phyloP scores from a whole-genome alignment of 2,888 invertebrate genomes.

The Megalurothrips usitatus region DNA sequence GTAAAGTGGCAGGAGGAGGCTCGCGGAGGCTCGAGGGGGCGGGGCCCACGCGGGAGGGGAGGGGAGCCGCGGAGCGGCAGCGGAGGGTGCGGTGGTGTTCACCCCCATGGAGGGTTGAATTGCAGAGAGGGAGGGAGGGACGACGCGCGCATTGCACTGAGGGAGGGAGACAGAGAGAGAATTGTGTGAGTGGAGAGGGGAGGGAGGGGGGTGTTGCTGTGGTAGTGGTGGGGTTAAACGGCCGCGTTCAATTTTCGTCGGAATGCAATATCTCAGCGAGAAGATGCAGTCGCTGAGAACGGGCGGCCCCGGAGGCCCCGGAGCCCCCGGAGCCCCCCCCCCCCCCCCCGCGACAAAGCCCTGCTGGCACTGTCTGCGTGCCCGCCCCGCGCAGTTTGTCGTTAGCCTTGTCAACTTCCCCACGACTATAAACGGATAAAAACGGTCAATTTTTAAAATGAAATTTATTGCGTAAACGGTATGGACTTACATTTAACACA shows the following conservation, averaged over 20 bases:
- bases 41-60: not conserved
- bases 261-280: slow-evolving; percentile 4
- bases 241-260: slow-evolving; percentile 13
- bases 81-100: not conserved
- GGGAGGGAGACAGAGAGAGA: not conserved
- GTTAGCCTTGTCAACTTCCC: no score
- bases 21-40: not conserved
- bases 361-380: not conserved
- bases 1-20: slow-evolving; percentile 19
- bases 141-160: no score
- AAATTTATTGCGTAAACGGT: no score
- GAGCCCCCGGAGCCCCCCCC: not conserved
- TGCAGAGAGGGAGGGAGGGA: no score
- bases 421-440: no score
- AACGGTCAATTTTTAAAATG: no score
- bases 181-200: not conserved
- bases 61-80: not conserved
- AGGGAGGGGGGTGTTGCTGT: not conserved
- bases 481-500: no score
- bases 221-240: slow-evolving; percentile 5
- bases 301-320: not conserved
- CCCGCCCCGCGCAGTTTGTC: no score
- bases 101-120: no score
- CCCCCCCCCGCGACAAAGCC: not conserved
- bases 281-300: not conserved